phyloP scores from a whole-genome alignment of 2,888 invertebrate genomes.

The Cheilosia urbana region DNA sequence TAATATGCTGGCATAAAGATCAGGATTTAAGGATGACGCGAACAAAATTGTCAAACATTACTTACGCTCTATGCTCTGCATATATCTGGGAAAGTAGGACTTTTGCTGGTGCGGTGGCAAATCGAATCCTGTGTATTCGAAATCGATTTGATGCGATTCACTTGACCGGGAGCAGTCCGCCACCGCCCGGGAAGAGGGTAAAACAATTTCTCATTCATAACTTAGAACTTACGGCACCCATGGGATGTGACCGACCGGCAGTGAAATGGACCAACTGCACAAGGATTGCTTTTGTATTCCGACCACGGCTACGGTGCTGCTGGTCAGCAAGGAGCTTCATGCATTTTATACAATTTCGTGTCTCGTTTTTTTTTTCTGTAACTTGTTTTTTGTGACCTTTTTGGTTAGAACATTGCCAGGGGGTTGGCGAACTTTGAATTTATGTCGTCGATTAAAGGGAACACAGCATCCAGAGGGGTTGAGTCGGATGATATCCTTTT shows the following conservation, averaged over 20 bases:
- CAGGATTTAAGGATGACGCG: slow-evolving; percentile 76
- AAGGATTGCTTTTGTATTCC: slow-evolving; percentile 69
- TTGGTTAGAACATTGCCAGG: slow-evolving; percentile 1
- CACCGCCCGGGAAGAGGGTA: background rate
- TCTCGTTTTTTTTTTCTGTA: slow-evolving; percentile 15
- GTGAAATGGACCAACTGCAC: slow-evolving; percentile 30
- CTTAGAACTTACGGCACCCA: slow-evolving; percentile 83
- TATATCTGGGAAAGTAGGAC: slow-evolving; percentile 10
- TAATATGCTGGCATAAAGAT: slow-evolving; percentile 77
- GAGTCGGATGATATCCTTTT: slow-evolving; percentile 60
- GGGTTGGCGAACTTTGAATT: slow-evolving; percentile 52
- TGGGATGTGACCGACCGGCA: slow-evolving; percentile 78
- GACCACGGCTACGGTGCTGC: slow-evolving; percentile 41
- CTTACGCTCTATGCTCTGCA: slow-evolving; percentile 61
- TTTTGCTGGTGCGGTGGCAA: background rate
- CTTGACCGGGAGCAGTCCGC: slow-evolving; percentile 53
- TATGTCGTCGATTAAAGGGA: slow-evolving; percentile 72
- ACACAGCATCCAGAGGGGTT: slow-evolving; percentile 21
- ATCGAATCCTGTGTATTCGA: slow-evolving; percentile 75
- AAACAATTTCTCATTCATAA: slow-evolving; percentile 84
- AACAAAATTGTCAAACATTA: slow-evolving; percentile 71
- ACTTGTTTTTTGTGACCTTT: slow-evolving; percentile 41
- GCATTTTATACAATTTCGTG: slow-evolving; percentile 74
- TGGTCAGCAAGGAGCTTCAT: slow-evolving; percentile 68
- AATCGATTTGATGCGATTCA: slow-evolving; percentile 76